Evolutionary conservation across 2,113 vertebrate genomes (phyloP).

Genomic region (Pseudorhombus dupliciocellatus): DNA sequence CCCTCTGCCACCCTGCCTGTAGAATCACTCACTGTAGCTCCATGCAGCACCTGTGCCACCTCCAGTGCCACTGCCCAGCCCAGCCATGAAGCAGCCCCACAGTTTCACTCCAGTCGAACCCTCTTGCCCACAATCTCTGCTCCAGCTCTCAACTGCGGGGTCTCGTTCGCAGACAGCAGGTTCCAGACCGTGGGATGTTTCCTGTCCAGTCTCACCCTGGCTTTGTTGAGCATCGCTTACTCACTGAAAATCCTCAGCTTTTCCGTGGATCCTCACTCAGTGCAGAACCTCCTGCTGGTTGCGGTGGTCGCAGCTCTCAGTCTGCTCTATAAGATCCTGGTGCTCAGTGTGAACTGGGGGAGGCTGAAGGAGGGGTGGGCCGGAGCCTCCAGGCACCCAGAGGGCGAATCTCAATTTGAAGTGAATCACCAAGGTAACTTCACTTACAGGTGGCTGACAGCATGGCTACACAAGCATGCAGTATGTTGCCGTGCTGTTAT

Average conservation of each 20-base stretch:
- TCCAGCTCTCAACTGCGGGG: neutral
- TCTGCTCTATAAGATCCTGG: conserved; percentile 64
- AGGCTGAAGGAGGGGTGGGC: neutral
- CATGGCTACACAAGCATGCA: neutral
- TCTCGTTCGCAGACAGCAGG: conserved; percentile 54
- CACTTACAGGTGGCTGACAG: neutral
- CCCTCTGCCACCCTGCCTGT: neutral
- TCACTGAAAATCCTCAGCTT: conserved; percentile 72
- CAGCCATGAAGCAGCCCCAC: neutral
- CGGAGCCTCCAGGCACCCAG: too few species aligned
- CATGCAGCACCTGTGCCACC: neutral
- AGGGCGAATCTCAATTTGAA: conserved; percentile 14
- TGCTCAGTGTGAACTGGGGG: conserved; percentile 57
- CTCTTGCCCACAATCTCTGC: neutral
- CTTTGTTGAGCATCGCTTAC: conserved; percentile 74
- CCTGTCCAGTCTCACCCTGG: conserved; percentile 75
- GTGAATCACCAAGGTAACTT: conserved; percentile 56
- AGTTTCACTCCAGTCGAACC: neutral
- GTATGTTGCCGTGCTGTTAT: neutral
- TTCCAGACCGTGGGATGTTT: conserved; percentile 66
- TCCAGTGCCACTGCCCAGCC: neutral
- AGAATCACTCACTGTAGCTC: neutral
- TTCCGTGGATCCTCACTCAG: conserved; percentile 62
- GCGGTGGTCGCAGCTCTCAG: conserved; percentile 61
- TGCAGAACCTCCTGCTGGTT: conserved; percentile 68